These are phyloP conservation scores for Tympanuchus pallidicinctus DNA, from an alignment of 2,113 vertebrate species.

Conservation along the genomic window DNA sequence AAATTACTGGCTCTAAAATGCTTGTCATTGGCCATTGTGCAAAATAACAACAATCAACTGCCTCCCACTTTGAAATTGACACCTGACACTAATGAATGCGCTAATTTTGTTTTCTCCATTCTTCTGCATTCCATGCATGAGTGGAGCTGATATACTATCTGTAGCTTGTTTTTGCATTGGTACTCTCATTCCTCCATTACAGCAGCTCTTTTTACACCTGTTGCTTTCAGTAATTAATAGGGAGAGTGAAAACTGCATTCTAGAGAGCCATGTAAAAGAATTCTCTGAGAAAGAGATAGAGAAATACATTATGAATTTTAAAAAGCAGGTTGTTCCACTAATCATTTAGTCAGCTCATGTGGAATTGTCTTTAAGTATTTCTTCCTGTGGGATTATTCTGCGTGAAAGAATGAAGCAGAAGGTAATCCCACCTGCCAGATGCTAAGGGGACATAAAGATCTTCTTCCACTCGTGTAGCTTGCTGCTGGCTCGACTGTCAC, in stretches of 20 bases:
- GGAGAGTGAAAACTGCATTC: neutral
- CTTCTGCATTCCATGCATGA: neutral
- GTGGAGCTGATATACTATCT: neutral
- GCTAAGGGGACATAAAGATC: neutral
- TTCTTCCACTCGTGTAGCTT: neutral
- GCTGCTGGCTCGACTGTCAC: neutral
- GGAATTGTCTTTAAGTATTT: neutral
- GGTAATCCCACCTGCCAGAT: neutral
- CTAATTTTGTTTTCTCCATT: neutral
- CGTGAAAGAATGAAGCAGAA: neutral
- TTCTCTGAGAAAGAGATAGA: neutral
- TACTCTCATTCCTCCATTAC: neutral
- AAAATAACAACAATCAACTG: neutral
- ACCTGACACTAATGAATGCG: neutral
- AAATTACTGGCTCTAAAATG: neutral
- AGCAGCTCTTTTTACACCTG: neutral
- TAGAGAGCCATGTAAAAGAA: neutral
- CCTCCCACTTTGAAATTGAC: neutral
- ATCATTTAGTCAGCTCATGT: neutral
- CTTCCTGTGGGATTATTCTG: neutral
- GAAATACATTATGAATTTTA: neutral
- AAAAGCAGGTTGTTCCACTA: neutral
- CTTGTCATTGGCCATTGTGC: neutral
- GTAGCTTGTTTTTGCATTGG: too few relatives aligned
- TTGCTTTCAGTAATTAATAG: neutral